A percentile compares a stretch with the other conserved stretches of the same genome.
These are phyloP conservation scores for Schlechtendalia chinensis DNA, from an alignment of 1,140 invertebrate genomes.

Conservation along the genomic window DNA sequence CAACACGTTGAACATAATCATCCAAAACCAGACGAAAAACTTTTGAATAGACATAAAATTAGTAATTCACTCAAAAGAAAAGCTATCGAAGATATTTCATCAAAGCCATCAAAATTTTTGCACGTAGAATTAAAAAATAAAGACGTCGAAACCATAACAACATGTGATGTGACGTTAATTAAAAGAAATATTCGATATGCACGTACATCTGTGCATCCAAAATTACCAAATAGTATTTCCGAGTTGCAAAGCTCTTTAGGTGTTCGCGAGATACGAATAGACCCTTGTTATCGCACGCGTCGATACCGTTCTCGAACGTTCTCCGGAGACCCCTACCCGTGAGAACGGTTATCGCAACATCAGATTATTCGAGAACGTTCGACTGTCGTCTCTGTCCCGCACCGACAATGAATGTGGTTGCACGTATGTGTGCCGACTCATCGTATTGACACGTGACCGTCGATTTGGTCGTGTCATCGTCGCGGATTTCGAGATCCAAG, in stretches of 20 bases:
- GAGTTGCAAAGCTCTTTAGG: neutral
- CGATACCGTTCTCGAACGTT: no score
- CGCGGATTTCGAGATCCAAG: no score
- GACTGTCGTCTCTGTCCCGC: no score
- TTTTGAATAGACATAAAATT: neutral
- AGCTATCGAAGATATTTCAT: neutral
- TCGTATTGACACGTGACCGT: no score
- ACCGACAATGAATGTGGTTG: no score
- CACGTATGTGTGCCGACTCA: no score
- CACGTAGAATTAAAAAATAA: neutral
- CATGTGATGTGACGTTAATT: neutral
- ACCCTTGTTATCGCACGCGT: no score
- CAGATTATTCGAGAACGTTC: no score
- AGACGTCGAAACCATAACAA: neutral
- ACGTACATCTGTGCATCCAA: neutral
- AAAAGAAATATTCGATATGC: neutral
- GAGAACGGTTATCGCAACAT: no score
- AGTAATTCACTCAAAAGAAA: neutral
- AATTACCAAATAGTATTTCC: neutral
- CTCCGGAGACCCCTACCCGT: no score
- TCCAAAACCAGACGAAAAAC: neutral
- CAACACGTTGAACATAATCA: neutral
- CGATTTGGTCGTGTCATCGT: no score
- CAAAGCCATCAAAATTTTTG: neutral
- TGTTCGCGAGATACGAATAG: no score